Conservation (phyloP, 2,113 vertebrate genomes). For the Neodon shergylaensis region DNA sequence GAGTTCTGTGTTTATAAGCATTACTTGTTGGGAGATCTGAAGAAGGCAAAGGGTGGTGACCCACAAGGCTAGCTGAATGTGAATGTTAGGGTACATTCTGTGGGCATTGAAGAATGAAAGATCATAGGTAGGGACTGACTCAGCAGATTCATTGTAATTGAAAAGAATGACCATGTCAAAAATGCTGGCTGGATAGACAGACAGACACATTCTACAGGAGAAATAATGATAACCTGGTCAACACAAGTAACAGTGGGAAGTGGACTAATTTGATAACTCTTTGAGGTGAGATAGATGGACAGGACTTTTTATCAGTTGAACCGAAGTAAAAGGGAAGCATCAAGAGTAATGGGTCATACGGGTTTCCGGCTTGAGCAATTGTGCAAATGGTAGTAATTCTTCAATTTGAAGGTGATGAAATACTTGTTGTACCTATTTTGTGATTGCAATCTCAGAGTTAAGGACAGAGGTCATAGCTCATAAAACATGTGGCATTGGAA, state of each 20-base stretch:
- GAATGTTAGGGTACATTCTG: not conserved
- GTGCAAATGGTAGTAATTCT: slow-evolving; percentile 13
- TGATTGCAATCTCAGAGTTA: not conserved
- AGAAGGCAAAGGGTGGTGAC: not conserved
- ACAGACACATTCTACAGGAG: not conserved
- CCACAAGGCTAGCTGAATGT: not conserved
- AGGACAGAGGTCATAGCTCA: not conserved
- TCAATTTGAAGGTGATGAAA: slow-evolving; percentile 46
- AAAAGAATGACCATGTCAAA: not conserved
- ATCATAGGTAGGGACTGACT: not conserved
- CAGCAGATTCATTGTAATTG: not conserved
- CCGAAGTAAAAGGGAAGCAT: not conserved
- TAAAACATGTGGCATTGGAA: not conserved
- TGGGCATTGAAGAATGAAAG: not conserved
- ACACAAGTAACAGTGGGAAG: not conserved
- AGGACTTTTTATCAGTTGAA: not conserved
- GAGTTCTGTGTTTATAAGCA: not conserved
- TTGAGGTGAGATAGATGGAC: not conserved
- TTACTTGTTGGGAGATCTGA: not conserved
- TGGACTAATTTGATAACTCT: not conserved
- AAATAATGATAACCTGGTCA: not conserved
- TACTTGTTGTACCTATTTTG: not conserved
- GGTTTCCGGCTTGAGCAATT: slow-evolving; percentile 18
- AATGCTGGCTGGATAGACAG: not conserved
- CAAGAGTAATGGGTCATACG: not conserved